Evolutionary conservation across 2,888 invertebrate genomes (phyloP), one percentile per base, ranked within the genome.

Genomic region (Agrotis exclamationis): DNA sequence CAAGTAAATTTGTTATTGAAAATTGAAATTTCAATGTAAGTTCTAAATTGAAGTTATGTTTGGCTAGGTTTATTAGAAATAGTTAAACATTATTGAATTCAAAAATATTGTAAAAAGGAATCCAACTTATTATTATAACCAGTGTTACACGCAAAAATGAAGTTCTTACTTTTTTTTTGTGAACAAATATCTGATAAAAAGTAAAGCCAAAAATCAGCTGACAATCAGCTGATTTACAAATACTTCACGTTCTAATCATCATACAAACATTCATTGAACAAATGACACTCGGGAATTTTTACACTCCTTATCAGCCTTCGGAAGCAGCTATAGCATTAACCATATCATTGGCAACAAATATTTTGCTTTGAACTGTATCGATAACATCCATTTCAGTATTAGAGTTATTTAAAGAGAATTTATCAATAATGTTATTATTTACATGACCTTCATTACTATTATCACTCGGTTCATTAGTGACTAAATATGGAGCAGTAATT

Each of bases 191-290:
- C 28, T 18, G 22, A 56, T 54, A 39, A 54, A 28, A 22, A 2
- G 39, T 33, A 20, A 33, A n/a, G 24, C n/a, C n/a, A n/a, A n/a
- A n/a, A n/a, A n/a, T n/a, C n/a, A 39, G 24, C 48, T 47, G 24
- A 4, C 14, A 22, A 39, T 78, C 56, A 50, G 60, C 50, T 74
- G 62, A 63, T 73, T 48, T 7, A 24, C 13, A 58, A 53, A 22
- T 45, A 53, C 5, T 63, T 51, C 57, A 58, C n/a, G 47, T 33
- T 44, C 7, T 47, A 76, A 76, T 70, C 65, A 62, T n/a, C 11
- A 44, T 9, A 57, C 47, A 65, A 65, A 81, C 64, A 81, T 64
- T 57, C 11, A 69, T 44, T 20, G 18, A 54, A 33, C n/a, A 63
- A 75, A 48, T 60, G 68, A 50, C 50, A 58, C 54, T 28, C n/a